phyloP scores from a whole-genome alignment of 2,113 vertebrate genomes.

The Sisor rabdophorus region DNA sequence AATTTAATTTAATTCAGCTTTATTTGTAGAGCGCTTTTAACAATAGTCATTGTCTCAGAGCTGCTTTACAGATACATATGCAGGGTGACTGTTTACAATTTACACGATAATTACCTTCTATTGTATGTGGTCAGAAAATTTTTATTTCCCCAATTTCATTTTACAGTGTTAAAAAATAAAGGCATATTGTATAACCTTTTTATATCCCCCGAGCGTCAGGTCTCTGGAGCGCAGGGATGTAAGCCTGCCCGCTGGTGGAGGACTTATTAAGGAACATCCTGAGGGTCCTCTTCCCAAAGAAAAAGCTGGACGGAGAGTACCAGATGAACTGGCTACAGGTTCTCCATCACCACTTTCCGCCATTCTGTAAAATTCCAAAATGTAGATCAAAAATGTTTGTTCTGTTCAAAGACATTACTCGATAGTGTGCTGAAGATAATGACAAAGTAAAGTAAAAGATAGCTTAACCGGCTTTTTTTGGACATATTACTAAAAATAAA shows the following conservation, averaged over 20 bases:
- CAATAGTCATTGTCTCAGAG: too few relatives aligned
- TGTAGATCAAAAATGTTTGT: background rate
- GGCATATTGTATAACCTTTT: conserved; percentile 54
- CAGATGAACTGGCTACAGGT: conserved; percentile 37
- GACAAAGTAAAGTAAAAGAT: too few relatives aligned
- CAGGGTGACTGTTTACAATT: too few relatives aligned
- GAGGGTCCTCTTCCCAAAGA: conserved; percentile 48
- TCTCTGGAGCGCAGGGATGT: conserved; percentile 69
- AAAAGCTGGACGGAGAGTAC: conserved; percentile 39
- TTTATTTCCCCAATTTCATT: too few relatives aligned
- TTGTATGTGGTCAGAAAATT: too few relatives aligned
- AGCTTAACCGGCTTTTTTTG: too few relatives aligned
- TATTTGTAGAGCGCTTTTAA: too few relatives aligned
- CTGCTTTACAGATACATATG: too few relatives aligned
- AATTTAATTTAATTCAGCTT: too few relatives aligned
- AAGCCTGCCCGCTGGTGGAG: conserved; percentile 62
- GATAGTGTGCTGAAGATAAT: background rate
- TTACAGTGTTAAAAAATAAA: too few relatives aligned
- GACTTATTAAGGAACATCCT: conserved; percentile 45
- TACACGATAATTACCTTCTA: too few relatives aligned
- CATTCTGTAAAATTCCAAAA: conserved; percentile 50
- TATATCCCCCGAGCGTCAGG: conserved; percentile 66
- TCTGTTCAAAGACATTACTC: background rate
- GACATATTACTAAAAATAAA: background rate
- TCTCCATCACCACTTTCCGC: conserved; percentile 47